Conservation (phyloP, 2,113 vertebrate genomes). For the Raja brachyura region DNA sequence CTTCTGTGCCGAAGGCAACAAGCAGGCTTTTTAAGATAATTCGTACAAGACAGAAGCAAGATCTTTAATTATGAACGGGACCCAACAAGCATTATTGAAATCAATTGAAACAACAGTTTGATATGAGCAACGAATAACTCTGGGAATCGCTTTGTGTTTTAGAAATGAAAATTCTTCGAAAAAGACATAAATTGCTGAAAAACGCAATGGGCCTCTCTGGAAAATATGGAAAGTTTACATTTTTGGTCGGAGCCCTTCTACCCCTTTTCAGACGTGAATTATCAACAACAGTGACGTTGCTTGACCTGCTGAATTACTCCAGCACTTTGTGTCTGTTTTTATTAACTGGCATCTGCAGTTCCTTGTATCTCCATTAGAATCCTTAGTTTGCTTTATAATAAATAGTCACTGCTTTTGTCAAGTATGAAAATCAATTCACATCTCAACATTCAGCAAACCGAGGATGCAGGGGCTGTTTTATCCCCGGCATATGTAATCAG, state of each 20-base stretch:
- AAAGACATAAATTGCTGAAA: no score
- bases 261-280: no score
- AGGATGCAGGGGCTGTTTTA: not conserved
- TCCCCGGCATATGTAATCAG: not conserved
- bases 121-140: not conserved
- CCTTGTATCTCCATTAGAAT: no score
- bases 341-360: no score
- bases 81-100: not conserved
- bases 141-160: not conserved
- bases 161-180: no score
- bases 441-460: not conserved
- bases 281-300: no score
- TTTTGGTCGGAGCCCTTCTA: no score
- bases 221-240: no score
- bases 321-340: no score
- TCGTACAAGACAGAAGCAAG: not conserved
- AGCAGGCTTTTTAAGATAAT: not conserved
- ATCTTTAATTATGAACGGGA: not conserved
- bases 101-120: not conserved
- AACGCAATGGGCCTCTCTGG: no score
- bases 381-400: not conserved
- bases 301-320: no score
- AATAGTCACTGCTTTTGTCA: not conserved
- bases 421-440: not conserved
- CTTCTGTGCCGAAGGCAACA: conserved; percentile 39